Conservation (phyloP, 2,888 invertebrate species). For the Apamea monoglypha region DNA sequence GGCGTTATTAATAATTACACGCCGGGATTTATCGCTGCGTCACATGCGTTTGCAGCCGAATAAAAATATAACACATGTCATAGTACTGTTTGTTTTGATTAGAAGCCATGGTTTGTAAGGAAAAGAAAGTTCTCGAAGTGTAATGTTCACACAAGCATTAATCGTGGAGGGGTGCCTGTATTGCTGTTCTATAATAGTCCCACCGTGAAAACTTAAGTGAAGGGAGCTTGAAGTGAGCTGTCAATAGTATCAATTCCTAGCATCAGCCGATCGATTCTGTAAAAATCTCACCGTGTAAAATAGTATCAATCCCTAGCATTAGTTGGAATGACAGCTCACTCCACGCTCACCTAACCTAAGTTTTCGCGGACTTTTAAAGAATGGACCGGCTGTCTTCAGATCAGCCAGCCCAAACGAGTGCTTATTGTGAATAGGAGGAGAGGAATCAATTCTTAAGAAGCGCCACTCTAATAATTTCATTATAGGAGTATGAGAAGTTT, state of each 20-base stretch:
- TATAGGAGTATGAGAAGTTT: background rate
- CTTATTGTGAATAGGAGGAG: background rate
- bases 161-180: background rate
- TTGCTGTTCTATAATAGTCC: background rate
- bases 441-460: background rate
- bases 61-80: slow-evolving; percentile 50
- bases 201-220: background rate
- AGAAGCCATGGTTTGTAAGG: background rate
- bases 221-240: too few relatives aligned
- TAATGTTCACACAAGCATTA: background rate
- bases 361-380: background rate
- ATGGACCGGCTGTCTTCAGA: background rate
- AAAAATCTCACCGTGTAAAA: too few relatives aligned
- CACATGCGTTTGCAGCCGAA: slow-evolving; percentile 54
- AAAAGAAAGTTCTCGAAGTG: background rate
- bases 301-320: too few relatives aligned
- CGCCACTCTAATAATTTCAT: background rate
- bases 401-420: background rate
- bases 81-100: slow-evolving; percentile 36
- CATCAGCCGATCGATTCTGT: too few relatives aligned
- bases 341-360: too few relatives aligned
- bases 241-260: too few relatives aligned
- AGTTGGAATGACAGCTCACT: too few relatives aligned
- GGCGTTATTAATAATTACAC: slow-evolving; percentile 74
- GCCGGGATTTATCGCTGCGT: slow-evolving; percentile 70